A percentile compares a stretch with the other conserved stretches of the same genome.
phyloP scores from a whole-genome alignment of 2,113 vertebrate species.

The Aphyosemion australe region DNA sequence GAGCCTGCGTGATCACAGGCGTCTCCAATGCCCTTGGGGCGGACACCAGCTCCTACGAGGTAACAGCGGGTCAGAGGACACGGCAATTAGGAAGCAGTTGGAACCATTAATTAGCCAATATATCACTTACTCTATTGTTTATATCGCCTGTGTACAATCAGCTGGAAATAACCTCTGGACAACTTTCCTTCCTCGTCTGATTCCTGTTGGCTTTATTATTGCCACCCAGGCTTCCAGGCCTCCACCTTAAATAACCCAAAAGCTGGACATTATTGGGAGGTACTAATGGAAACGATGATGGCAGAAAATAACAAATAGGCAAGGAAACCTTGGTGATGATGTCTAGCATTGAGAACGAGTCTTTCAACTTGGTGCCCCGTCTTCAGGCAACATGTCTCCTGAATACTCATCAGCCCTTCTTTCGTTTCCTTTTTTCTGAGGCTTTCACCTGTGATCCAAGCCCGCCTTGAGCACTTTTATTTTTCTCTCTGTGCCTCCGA shows the following conservation, averaged over 20 bases:
- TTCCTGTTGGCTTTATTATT: conserved; percentile 41
- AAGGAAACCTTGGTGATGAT: conserved; percentile 27
- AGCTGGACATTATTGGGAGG: conserved; percentile 19
- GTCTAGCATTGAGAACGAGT: conserved; percentile 30
- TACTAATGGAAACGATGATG: conserved; percentile 12
- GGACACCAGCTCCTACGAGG: conserved; percentile 51
- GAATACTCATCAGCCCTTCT: conserved; percentile 65
- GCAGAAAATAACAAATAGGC: conserved; percentile 44
- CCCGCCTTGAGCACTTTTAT: conserved; percentile 67
- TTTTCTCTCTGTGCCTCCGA: conserved; percentile 67
- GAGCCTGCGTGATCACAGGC: conserved; percentile 18
- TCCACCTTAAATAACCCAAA: conserved; percentile 7
- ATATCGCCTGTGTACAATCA: conserved; percentile 36
- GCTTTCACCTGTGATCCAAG: conserved; percentile 67
- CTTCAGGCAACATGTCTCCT: conserved; percentile 62
- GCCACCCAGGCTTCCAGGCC: conserved; percentile 17
- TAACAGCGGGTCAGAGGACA: conserved; percentile 55
- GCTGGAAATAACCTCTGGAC: conserved; percentile 59
- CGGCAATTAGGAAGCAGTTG: conserved; percentile 68
- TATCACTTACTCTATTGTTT: conserved; percentile 64
- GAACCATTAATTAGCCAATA: conserved; percentile 71
- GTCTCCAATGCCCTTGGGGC: conserved; percentile 56
- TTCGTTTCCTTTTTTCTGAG: conserved; percentile 6
- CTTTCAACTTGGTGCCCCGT: conserved; percentile 49
- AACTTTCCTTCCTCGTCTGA: conserved; percentile 47